Base-by-base conservation (phyloP, 2,797 vertebrate species). In the Pseudopleuronectes americanus region DNA sequence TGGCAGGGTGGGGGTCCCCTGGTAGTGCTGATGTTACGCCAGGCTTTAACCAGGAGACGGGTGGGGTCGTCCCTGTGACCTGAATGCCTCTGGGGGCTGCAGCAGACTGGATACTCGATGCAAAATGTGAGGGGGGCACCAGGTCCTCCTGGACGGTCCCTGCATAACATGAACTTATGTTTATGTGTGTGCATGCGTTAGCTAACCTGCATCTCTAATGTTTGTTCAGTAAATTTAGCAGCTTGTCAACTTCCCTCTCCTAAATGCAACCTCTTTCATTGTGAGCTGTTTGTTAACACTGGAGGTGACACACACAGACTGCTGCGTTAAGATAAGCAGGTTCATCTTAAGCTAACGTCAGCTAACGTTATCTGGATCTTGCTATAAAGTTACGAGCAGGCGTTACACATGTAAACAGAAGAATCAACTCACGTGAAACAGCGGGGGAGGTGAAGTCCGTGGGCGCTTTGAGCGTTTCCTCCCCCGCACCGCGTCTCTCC, bases 81-180 rank as follows among this genome's bases (percentile, higher is more conserved):
- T 80, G 68, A 54, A 61, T n/a, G 16, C 60, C 60, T 59, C 71
- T 74, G 16, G 67, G 74, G 23, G 58, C 43, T 62, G 57, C 80
- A 43, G 68, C 5, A 60, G 81, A 38, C 26, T 79, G 80, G 41
- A 33, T 56, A 68, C 66, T 84, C 1, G 77, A 69, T 59, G 83
- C 51, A 58, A 94, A 95, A 84, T 94, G 93, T 2, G 93, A 94
- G 1, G 94, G 94, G 1, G 94, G 92, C 47, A 94, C 85, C 31
- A 95, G 85, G 49, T 86, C 76, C 48, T 64, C 71, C 65, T 90
- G 85, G n/a, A 58, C 52, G 24, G 49, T 74, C 14, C 82, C 93
- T 94, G 64, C 26, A 69, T 14, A 62, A 71, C 21, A 80, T 7
- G 19, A 75, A 28, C 57, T 13, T n/a, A 26, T 24, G 21, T 31